Conservation (phyloP, 2,113 vertebrate species). For the Actenoides hombroni region DNA sequence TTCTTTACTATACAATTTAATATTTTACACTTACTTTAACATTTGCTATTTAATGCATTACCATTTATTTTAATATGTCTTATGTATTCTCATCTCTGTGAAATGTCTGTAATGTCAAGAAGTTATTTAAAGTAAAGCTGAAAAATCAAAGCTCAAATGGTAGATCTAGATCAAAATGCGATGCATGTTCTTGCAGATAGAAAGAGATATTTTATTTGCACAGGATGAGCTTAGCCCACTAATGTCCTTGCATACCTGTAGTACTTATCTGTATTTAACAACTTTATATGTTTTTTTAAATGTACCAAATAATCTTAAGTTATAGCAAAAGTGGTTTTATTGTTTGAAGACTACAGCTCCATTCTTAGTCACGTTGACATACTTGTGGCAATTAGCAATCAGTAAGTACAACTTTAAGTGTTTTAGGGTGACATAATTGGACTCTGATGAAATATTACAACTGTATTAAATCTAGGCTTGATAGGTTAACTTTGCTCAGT, state of each 20-base stretch:
- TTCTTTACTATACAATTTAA: neutral
- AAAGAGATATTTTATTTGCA: neutral
- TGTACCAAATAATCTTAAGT: neutral
- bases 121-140: neutral
- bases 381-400: neutral
- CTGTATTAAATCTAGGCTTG: neutral
- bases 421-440: neutral
- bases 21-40: neutral
- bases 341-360: neutral
- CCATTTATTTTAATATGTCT: neutral
- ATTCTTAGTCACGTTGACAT: neutral
- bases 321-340: neutral
- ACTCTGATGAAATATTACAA: neutral
- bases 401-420: neutral
- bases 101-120: neutral
- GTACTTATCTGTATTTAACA: neutral
- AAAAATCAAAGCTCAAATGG: neutral
- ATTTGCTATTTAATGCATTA: neutral
- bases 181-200: fast-evolving
- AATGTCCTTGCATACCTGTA: neutral
- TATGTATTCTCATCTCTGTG: neutral
- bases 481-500: neutral
- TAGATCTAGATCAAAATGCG: neutral
- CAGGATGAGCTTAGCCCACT: neutral
- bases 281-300: neutral